Evolutionary conservation across 64 coral and sea anemone genomes (phyloP), one percentile per base, ranked within the genome.

Genomic region (Porites lutea): DNA sequence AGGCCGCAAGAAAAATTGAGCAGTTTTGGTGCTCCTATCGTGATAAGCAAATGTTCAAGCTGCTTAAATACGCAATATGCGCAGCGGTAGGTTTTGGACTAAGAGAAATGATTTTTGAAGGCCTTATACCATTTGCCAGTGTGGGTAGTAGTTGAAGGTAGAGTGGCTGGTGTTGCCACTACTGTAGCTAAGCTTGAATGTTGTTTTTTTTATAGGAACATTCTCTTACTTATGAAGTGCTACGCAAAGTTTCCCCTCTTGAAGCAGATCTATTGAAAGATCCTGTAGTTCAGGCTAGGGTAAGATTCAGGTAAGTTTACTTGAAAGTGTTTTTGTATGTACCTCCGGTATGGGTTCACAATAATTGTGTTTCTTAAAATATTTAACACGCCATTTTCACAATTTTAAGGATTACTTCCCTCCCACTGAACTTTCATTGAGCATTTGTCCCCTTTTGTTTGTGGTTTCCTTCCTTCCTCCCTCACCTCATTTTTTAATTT

Each of bases 31-130:
- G 94, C 72, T 94, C 91, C 13, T 99, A 99, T 72, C 64, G 97
- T 20, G 97, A 99, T 70, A 99, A 71, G 47, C 97, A 99, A 86
- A 96, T 99, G 92, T 99, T 99, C 65, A 91, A 91, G 84, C 68
- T 99, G 52, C 91, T 99, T 49, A 99, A 99, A 52, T 99, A 94
- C 71, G 97, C 97, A 48, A 99, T 99, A 21, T 99, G 97, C 89
- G 97, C 97, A 20, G 97, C 97, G 79, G 97, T 99, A 88, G 88
- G 97, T 96, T 50, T 60, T 57, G 7, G 12, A 57, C 54, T 0
- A 57, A 3, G 5, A 57, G 2, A 57, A 57, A 7, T 57, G 70
- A 73, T 16, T 27, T 73, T 27, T 73, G 6, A 16, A 73, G 18
- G 8, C 45, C 8, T 9, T 37, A 3, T 50, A n/a, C n/a, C n/a